Base-by-base conservation (phyloP, 2,888 invertebrate species). In the Dyspetes luteomarginatus region DNA sequence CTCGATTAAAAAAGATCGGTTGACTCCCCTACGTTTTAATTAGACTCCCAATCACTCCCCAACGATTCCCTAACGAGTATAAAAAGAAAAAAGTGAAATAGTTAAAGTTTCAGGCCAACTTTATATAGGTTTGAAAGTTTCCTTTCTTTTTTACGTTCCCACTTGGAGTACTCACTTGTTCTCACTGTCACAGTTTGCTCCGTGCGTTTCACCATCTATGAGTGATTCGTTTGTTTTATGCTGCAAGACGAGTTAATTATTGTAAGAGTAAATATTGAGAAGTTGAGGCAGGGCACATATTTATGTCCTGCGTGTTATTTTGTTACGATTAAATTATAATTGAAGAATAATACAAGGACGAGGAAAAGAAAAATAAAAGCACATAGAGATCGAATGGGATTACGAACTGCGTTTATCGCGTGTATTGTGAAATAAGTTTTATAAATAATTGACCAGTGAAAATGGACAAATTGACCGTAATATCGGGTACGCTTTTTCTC, bases 391-490 rank as follows among this genome's bases (percentile, higher is more conserved):
- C 28, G 41, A 22, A 36, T 17, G 43, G 45, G 26, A 43, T 69
- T 48, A 48, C n/a, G n/a, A n/a, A n/a, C n/a, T n/a, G 26, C 36
- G 22, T 52, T 52, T n/a, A n/a, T n/a, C n/a, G n/a, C 15, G 26
- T 12, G 50, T 19, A 15, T 41, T 12, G 68, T 52, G 19, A 48
- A 71, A 45, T 45, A 26, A 50, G 1, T 45, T 36, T 50, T 78
- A 41, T n/a, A 43, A 19, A 24, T n/a, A 43, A 24, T 24, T 24
- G 12, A 24, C 4, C 41, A n/a, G 24, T 24, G 26, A 64, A 89
- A 87, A 98, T 98, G 98, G 98, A 98, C 93, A 97, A 97, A 93
- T 93, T 98, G 89, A 98, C 98, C 26, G 94, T 98, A 83, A 97
- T 98, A 88, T 98, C 98, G 55, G 97, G 97, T 4, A 96, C 97